These are phyloP conservation scores for Dasyurus viverrinus DNA, from an alignment of 2,113 vertebrate genomes.

Conservation along the genomic window DNA sequence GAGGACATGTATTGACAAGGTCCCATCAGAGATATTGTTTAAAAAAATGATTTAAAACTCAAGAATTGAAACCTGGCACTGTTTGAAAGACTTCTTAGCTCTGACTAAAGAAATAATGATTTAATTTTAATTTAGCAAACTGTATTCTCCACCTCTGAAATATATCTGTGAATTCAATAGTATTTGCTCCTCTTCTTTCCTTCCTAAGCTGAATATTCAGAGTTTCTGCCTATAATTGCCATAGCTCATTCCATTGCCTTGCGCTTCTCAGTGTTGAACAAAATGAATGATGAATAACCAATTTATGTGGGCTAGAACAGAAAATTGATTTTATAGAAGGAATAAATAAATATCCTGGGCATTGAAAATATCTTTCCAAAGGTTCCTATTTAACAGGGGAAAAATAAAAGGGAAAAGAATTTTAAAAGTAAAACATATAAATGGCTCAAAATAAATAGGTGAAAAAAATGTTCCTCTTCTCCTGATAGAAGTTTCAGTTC, in stretches of 20 bases:
- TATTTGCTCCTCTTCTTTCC: neutral
- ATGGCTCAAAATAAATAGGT: neutral
- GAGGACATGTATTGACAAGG: neutral
- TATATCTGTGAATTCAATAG: neutral
- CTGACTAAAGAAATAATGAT: neutral
- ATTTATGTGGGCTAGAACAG: neutral
- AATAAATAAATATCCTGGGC: neutral
- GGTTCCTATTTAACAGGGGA: neutral
- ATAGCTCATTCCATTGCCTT: neutral
- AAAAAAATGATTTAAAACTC: neutral
- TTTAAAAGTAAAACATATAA: neutral
- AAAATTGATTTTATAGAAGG: neutral
- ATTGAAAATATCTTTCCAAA: neutral
- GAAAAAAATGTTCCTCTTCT: neutral
- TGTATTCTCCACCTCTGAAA: neutral
- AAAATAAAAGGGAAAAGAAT: neutral
- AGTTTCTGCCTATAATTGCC: neutral
- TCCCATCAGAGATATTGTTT: neutral
- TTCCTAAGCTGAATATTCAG: neutral
- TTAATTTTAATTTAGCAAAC: neutral
- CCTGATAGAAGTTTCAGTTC: neutral
- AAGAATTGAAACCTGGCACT: neutral
- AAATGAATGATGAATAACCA: neutral
- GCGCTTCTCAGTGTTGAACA: neutral
- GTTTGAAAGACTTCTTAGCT: neutral